phyloP scores from a whole-genome alignment of 2,797 vertebrate genomes.

The Pangasius larnaudii region DNA sequence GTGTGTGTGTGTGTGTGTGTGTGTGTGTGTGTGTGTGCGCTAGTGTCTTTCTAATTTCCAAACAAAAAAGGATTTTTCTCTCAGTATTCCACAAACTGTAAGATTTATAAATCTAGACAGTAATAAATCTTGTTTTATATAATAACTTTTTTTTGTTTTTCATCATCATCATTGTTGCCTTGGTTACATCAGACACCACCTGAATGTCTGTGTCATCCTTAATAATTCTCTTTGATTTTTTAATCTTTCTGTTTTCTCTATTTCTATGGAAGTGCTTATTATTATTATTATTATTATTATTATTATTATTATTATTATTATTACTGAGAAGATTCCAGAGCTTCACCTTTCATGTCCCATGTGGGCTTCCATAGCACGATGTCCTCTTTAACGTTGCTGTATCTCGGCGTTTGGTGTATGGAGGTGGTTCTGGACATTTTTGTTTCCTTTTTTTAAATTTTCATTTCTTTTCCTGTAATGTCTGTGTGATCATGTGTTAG shows the following conservation, averaged over 20 bases:
- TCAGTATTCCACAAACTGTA: conserved; percentile 21
- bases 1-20: not conserved
- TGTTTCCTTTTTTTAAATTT: conserved; percentile 50
- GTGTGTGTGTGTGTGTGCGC: not conserved
- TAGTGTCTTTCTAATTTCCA: not conserved
- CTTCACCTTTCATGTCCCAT: not conserved
- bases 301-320: not conserved
- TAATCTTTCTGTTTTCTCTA: not conserved
- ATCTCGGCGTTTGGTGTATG: conserved; percentile 17
- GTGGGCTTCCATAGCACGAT: not conserved
- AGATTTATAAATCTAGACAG: conserved; percentile 18
- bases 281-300: not conserved
- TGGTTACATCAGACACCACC: not conserved
- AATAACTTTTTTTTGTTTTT: not conserved
- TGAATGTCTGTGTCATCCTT: not conserved
- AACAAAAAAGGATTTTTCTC: not conserved
- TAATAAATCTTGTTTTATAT: conserved; percentile 24
- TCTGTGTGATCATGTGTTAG: not conserved
- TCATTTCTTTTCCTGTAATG: not conserved
- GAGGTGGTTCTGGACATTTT: conserved; percentile 32
- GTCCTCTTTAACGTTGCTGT: not conserved
- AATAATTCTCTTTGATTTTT: not conserved
- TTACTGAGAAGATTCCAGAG: not conserved
- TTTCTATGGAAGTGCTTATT: not conserved
- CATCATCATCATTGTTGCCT: not conserved